These are phyloP conservation scores for Microctonus brassicae DNA, from an alignment of 2,888 invertebrate genomes.

Conservation along the genomic window DNA sequence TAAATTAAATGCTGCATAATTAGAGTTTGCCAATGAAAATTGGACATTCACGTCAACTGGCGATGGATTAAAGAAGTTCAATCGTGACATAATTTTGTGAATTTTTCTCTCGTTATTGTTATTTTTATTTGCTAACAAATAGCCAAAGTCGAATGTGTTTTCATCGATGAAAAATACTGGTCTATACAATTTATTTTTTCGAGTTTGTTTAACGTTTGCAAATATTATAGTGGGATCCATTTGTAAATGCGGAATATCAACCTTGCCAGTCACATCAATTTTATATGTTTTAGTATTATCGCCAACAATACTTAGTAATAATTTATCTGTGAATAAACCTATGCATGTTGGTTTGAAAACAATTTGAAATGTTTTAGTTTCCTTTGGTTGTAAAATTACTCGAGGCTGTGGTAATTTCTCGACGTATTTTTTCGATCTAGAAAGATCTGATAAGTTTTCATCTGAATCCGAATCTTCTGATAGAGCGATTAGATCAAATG, in stretches of 20 bases:
- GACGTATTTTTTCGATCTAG: background rate
- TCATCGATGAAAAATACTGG: slow-evolving; percentile 55
- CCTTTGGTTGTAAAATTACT: slow-evolving; percentile 53
- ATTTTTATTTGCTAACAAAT: slow-evolving; percentile 47
- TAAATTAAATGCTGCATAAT: slow-evolving; percentile 62
- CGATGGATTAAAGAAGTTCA: slow-evolving; percentile 73
- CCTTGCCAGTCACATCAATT: slow-evolving; percentile 51
- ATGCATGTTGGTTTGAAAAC: slow-evolving; percentile 52
- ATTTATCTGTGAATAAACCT: slow-evolving; percentile 50
- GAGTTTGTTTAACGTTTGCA: slow-evolving; percentile 45
- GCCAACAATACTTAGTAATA: slow-evolving; percentile 48
- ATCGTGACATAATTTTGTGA: slow-evolving; percentile 70
- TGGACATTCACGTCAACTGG: slow-evolving; percentile 70
- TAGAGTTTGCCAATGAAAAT: slow-evolving; percentile 70
- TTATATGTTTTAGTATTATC: slow-evolving; percentile 44
- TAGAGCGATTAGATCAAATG: background rate
- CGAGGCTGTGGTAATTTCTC: slow-evolving; percentile 51
- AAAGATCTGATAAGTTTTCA: slow-evolving; percentile 10
- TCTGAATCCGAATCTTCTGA: background rate
- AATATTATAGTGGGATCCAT: slow-evolving; percentile 55
- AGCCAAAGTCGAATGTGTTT: slow-evolving; percentile 59
- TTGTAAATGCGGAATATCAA: slow-evolving; percentile 55
- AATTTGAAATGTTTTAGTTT: slow-evolving; percentile 52
- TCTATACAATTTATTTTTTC: slow-evolving; percentile 44
- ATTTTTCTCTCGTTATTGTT: slow-evolving; percentile 61